Conservation (phyloP, 2,113 vertebrate genomes). For the Nerophis ophidion region DNA sequence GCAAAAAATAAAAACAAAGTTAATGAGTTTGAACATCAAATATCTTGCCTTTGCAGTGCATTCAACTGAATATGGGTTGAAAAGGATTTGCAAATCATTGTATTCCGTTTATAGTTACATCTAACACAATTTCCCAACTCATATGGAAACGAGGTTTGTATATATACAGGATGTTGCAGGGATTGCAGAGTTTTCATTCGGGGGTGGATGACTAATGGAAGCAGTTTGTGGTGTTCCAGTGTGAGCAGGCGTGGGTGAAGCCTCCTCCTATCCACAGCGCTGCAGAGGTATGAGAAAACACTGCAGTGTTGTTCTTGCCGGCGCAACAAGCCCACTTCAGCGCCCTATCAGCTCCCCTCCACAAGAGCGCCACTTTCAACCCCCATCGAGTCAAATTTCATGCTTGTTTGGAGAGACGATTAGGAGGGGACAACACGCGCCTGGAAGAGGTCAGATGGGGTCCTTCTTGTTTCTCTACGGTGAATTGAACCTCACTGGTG, state of each 20-base stretch:
- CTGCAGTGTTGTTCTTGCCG: conserved; percentile 39
- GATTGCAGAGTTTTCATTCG: conserved; percentile 27
- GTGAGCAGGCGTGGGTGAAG: conserved; percentile 58
- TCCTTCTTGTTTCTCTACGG: conserved; percentile 12
- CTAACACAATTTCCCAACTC: too few species aligned
- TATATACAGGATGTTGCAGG: background rate
- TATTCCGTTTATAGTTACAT: too few species aligned
- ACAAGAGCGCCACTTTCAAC: conserved; percentile 57
- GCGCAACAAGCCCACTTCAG: conserved; percentile 54
- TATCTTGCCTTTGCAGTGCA: too few species aligned
- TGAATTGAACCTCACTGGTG: background rate
- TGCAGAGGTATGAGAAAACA: conserved; percentile 47
- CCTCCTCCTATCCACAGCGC: conserved; percentile 45
- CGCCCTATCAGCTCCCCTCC: conserved; percentile 49
- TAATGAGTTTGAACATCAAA: too few species aligned
- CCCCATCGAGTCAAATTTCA: conserved; percentile 47
- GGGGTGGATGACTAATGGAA: conserved; percentile 61
- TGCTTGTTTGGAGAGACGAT: conserved; percentile 32
- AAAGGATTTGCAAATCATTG: too few species aligned
- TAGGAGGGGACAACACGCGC: conserved; percentile 29
- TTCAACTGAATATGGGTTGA: too few species aligned
- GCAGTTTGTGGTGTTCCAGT: conserved; percentile 48
- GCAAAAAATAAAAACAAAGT: too few species aligned
- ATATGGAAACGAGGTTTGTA: too few species aligned
- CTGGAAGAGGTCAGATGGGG: conserved; percentile 15